Evolutionary conservation across 2,888 invertebrate genomes (phyloP).

Genomic region (Caenorhabditis japonica): DNA sequence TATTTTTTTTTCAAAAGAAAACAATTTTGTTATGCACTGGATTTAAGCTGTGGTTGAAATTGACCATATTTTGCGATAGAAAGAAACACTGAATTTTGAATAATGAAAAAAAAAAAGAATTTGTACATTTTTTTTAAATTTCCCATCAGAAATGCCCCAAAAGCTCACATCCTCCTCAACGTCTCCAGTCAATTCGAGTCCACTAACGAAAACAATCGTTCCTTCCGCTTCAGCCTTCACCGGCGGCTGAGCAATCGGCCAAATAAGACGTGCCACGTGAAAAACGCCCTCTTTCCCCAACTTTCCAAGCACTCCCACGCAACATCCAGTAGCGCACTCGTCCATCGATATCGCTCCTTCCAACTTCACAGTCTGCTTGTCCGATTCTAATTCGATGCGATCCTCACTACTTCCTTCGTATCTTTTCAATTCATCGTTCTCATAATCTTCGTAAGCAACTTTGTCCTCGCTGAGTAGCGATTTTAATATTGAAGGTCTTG

Average conservation of each 20-base stretch:
- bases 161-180: conserved; percentile 43
- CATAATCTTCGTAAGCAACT: conserved; percentile 55
- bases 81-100: too few relatives aligned
- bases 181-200: conserved; percentile 55
- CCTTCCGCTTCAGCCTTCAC: conserved; percentile 10
- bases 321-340: conserved; percentile 61
- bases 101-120: too few relatives aligned
- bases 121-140: too few relatives aligned
- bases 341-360: conserved; percentile 56
- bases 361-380: conserved; percentile 48
- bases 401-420: conserved; percentile 51
- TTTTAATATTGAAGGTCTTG: conserved; percentile 61
- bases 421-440: conserved; percentile 39
- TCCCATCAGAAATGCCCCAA: neutral
- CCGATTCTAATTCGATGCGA: conserved; percentile 58
- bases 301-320: conserved; percentile 53
- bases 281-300: conserved; percentile 52
- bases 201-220: conserved; percentile 54
- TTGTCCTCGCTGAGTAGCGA: conserved; percentile 47
- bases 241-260: conserved; percentile 28
- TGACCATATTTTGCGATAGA: too few relatives aligned
- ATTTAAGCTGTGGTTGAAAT: too few relatives aligned
- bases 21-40: too few relatives aligned
- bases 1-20: too few relatives aligned
- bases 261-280: conserved; percentile 47